Evolutionary conservation across 1,140 invertebrate genomes (phyloP).

Genomic region (Drosophila watanabei): DNA sequence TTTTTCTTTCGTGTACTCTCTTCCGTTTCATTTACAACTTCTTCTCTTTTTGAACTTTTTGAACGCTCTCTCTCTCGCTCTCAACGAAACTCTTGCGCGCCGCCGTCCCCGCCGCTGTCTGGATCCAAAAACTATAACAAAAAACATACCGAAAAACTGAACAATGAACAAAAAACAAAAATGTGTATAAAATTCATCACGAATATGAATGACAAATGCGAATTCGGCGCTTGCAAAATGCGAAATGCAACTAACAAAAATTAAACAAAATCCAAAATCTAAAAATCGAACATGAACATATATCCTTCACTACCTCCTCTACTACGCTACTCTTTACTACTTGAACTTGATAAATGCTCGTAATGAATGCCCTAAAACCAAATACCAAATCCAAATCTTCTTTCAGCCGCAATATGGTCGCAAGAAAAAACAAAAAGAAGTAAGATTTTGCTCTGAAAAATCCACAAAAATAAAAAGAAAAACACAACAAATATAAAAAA

Average conservation of each 20-base stretch:
- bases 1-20: slow-evolving; percentile 74
- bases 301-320: slow-evolving; percentile 21
- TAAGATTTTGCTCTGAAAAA: slow-evolving; percentile 89
- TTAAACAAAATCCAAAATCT: slow-evolving; percentile 26
- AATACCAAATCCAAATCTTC: slow-evolving; percentile 83
- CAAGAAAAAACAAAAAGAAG: slow-evolving; percentile 98
- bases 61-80: slow-evolving; percentile 60
- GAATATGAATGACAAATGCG: slow-evolving; percentile 50
- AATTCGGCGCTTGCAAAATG: slow-evolving; percentile 68
- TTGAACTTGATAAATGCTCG: slow-evolving; percentile 48
- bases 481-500: slow-evolving; percentile 38
- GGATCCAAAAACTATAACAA: slow-evolving; percentile 49
- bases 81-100: slow-evolving; percentile 74
- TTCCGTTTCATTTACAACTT: slow-evolving; percentile 78
- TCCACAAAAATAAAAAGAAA: slow-evolving; percentile 10
- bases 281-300: slow-evolving; percentile 26
- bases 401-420: slow-evolving; percentile 90
- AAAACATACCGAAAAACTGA: slow-evolving; percentile 12
- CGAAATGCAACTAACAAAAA: slow-evolving; percentile 37
- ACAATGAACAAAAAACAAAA: slow-evolving; percentile 5
- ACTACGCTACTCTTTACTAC: slow-evolving; percentile 40
- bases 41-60: slow-evolving; percentile 73
- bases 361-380: slow-evolving; percentile 60
- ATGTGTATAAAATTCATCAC: slow-evolving; percentile 27
- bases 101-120: slow-evolving; percentile 52